A percentile compares a stretch with the other conserved stretches of the same genome.
Evolutionary conservation across 1,140 invertebrate species (phyloP).

Genomic region (Triops longicaudatus): DNA sequence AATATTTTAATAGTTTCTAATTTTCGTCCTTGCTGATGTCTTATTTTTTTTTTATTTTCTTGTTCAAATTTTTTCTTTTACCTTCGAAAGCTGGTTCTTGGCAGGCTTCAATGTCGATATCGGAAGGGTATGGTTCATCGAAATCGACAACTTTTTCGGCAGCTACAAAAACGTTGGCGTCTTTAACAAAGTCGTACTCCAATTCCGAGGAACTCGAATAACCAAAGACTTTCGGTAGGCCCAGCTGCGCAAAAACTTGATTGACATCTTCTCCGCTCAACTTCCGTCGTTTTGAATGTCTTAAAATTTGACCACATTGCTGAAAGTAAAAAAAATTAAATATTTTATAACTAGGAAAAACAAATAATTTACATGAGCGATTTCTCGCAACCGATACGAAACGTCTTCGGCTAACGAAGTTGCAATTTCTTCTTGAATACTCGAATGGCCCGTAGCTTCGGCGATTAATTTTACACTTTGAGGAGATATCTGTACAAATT

Average conservation of each 20-base stretch:
- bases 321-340: background rate
- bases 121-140: background rate
- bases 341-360: background rate
- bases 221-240: constrained; percentile 27
- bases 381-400: constrained; percentile 28
- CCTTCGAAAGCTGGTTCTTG: constrained; percentile 5
- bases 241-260: constrained; percentile 25
- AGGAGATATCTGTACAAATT: constrained; percentile 27
- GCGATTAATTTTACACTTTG: constrained; percentile 25
- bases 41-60: background rate
- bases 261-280: constrained; percentile 27
- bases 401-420: constrained; percentile 27
- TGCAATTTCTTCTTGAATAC: constrained; percentile 20
- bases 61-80: background rate
- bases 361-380: constrained; percentile 22
- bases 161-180: constrained; percentile 18
- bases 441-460: constrained; percentile 24
- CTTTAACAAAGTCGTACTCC: constrained; percentile 17
- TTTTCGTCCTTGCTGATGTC: no score
- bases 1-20: no score
- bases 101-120: background rate
- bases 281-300: constrained; percentile 27
- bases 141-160: constrained; percentile 13
- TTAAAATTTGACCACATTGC: constrained; percentile 27
- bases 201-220: background rate